These are phyloP conservation scores for Opisthocomus hoazin DNA, from an alignment of 2,113 vertebrate species.

Conservation along the genomic window DNA sequence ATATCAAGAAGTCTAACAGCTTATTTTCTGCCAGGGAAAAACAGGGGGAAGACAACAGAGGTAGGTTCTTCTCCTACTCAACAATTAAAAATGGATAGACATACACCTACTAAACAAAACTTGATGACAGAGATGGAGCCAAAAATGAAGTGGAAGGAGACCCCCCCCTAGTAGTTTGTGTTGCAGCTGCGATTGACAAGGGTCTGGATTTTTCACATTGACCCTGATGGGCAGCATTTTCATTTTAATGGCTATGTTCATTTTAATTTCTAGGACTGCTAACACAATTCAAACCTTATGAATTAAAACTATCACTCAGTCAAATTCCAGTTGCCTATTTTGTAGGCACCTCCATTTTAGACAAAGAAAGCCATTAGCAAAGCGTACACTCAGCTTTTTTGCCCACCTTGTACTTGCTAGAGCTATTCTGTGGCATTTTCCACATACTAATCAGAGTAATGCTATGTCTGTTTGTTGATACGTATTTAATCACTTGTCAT, in stretches of 20 bases:
- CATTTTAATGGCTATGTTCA: neutral
- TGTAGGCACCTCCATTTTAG: neutral
- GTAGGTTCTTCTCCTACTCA: constrained; percentile 4
- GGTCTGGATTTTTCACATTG: neutral
- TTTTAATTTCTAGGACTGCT: neutral
- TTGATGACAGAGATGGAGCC: neutral
- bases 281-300: neutral
- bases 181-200: neutral
- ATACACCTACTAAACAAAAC: neutral
- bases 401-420: neutral
- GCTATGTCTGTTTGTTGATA: neutral
- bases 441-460: neutral
- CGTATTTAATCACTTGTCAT: constrained; percentile 10
- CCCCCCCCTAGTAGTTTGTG: neutral
- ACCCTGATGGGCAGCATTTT: neutral
- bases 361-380: neutral
- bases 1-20: neutral
- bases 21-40: neutral
- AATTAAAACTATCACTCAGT: neutral
- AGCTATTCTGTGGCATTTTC: neutral
- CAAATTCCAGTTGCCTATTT: neutral
- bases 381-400: neutral
- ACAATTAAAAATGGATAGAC: constrained; percentile 4
- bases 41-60: neutral
- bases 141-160: neutral